Evolutionary conservation across 2,888 invertebrate genomes (phyloP).

Genomic region (Trachelus tabidus): DNA sequence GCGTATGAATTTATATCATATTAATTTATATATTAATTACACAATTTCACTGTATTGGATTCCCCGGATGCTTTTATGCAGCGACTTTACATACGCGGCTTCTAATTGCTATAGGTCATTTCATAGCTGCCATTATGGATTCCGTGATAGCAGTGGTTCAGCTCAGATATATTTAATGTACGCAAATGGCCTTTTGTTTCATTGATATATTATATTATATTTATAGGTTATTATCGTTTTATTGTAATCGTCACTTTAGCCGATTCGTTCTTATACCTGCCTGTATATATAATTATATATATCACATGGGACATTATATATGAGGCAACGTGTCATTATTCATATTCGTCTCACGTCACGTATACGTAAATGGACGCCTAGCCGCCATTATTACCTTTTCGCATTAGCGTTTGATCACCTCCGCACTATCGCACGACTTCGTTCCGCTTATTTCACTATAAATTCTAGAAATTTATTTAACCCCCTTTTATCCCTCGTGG

Average conservation of each 20-base stretch:
- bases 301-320: background rate
- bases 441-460: background rate
- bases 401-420: conserved; percentile 17
- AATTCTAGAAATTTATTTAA: background rate
- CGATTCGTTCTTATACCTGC: background rate
- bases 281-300: background rate
- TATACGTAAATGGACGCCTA: background rate
- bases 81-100: background rate
- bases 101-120: background rate
- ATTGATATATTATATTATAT: background rate
- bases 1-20: background rate
- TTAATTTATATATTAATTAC: background rate
- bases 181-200: background rate
- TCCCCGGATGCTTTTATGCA: background rate
- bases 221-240: background rate
- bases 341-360: background rate
- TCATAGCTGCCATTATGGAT: background rate
- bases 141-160: background rate
- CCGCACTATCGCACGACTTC: conserved; percentile 14
- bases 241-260: background rate
- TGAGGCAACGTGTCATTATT: background rate
- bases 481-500: background rate
- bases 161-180: background rate
- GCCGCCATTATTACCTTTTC: background rate
- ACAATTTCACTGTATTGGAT: background rate